These are phyloP conservation scores for Bathynomus jamesi DNA, from an alignment of 1,140 invertebrate genomes.

Conservation along the genomic window DNA sequence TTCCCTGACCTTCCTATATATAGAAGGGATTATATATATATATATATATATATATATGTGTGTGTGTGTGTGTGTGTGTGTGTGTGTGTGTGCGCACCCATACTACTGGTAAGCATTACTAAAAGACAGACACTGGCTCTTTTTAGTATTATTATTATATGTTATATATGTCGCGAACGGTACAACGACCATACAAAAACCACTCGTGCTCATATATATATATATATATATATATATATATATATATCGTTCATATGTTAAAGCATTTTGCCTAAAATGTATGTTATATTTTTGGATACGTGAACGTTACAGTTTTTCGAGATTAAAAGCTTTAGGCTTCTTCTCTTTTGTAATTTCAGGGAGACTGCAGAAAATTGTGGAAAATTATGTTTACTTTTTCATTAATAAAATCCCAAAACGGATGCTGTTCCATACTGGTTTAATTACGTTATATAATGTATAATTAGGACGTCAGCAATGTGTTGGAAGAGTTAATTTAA, in stretches of 20 bases:
- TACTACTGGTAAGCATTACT: too few species aligned
- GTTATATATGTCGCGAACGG: too few species aligned
- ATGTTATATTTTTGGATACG: neutral
- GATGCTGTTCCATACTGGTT: neutral
- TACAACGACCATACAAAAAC: too few species aligned
- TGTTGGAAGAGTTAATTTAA: neutral
- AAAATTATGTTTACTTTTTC: conserved; percentile 1
- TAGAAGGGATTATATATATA: too few species aligned
- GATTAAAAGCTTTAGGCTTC: neutral
- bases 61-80: too few species aligned
- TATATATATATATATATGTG: too few species aligned
- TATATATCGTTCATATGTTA: neutral
- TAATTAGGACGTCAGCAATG: neutral
- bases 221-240: neutral
- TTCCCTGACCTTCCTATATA: too few species aligned
- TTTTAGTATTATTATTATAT: too few species aligned
- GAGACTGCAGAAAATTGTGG: neutral
- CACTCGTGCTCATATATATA: neutral
- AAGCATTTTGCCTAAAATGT: neutral
- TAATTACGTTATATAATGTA: conserved; percentile 1
- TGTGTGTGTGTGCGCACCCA: too few species aligned
- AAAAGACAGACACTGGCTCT: too few species aligned
- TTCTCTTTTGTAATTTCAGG: neutral
- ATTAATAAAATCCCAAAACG: neutral
- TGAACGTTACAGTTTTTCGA: neutral